phyloP scores from a whole-genome alignment of 2,888 invertebrate species.

The Escarpia spicata region DNA sequence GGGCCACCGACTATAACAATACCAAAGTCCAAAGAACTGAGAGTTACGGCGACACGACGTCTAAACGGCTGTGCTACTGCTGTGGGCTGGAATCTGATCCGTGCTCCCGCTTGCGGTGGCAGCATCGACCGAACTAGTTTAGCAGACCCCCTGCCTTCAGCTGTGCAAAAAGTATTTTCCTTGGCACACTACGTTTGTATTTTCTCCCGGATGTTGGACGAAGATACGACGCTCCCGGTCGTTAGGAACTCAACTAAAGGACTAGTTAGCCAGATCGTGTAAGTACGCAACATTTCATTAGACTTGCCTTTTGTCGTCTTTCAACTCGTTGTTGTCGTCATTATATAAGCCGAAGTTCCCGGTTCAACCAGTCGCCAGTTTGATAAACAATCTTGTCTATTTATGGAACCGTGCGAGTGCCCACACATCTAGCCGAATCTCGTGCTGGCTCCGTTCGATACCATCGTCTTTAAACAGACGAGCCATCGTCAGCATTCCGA shows the following conservation, averaged over 20 bases:
- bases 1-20: not conserved
- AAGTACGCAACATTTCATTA: not conserved
- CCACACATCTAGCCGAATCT: not conserved
- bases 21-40: not conserved
- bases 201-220: not conserved
- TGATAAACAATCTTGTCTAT: constrained; percentile 13
- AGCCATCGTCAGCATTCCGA: not conserved
- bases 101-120: not conserved
- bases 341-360: constrained; percentile 11
- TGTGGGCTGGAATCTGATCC: not conserved
- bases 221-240: not conserved
- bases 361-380: not conserved
- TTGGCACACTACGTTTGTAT: not conserved
- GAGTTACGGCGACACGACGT: not conserved
- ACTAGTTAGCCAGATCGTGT: not conserved
- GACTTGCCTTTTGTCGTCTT: not conserved
- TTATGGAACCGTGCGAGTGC: not conserved
- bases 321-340: not conserved
- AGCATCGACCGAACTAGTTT: not conserved
- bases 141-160: not conserved
- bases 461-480: not conserved
- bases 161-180: not conserved
- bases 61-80: not conserved
- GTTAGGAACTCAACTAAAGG: not conserved
- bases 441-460: constrained; percentile 3